Evolutionary conservation across 2,888 invertebrate genomes (phyloP), one percentile per base, ranked within the genome.

Genomic region (Parnassius mnemosyne): DNA sequence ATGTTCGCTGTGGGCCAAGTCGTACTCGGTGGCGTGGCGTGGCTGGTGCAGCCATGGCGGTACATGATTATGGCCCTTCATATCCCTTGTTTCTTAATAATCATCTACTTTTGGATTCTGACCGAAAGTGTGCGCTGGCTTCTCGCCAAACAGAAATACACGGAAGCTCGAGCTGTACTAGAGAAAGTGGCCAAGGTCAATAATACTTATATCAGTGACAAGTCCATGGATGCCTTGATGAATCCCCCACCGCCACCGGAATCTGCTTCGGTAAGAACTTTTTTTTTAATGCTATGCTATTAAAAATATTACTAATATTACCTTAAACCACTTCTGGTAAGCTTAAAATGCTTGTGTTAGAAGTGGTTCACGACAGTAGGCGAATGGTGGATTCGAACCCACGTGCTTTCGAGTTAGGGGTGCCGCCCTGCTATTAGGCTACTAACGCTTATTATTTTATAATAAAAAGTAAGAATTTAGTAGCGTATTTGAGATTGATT

Each of bases 91-190:
- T 83, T 95, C 60, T 77, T 95, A 0, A 89, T 95, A 59, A 75
- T 96, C 53, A 75, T 89, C 5, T 95, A 95, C 76, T 93, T 94
- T 70, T 95, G 95, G 94, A 69, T 95, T 11, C 67, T 89, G 10
- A 71, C 80, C 0, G 95, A 96, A 83, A 95, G 95, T 49, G 92
- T 95, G 12, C 92, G 96, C 66, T 97, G 97, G 96, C 89, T 96
- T 20, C 81, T 96, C 10, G 93, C 94, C 2, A 94, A 95, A 68
- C 92, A 93, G 42, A 92, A 93, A 70, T 92, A 90, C 63, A 89
- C 92, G 0, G 92, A 94, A 69, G 95, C 95, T 0, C 93, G 92
- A 67, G 77, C 74, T 9, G 92, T 95, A 9, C 79, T 95, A 51
- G 86, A 90, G 13, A 93, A 89, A 66, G 94, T 95, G 1, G 94